Conservation (phyloP, 53 echinoderm and acorn worm genomes). For the Arbacia lixula region DNA sequence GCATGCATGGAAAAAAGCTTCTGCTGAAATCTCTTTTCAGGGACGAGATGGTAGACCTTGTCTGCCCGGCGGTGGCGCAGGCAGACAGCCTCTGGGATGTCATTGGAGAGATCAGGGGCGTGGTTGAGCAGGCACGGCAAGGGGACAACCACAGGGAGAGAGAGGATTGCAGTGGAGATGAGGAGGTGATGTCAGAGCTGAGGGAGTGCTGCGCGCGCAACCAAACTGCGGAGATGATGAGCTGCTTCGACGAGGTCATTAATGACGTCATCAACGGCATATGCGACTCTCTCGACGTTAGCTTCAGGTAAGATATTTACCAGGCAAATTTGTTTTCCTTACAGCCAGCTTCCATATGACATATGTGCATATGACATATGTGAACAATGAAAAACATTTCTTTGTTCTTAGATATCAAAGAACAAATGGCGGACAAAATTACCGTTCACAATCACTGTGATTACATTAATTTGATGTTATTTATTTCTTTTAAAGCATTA, state of each 20-base stretch:
- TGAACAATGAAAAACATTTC: too few relatives aligned
- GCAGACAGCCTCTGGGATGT: not conserved
- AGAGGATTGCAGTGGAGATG: not conserved
- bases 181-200: not conserved
- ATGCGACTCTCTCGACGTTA: not conserved
- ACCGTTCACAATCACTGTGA: too few relatives aligned
- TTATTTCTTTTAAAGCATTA: too few relatives aligned
- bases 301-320: not conserved
- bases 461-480: too few relatives aligned
- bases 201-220: slow-evolving; percentile 27
- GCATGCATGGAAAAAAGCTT: not conserved
- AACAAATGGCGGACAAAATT: too few relatives aligned
- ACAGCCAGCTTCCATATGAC: not conserved
- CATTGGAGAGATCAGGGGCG: not conserved
- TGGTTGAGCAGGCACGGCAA: not conserved
- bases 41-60: not conserved
- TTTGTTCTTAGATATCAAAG: too few relatives aligned
- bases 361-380: not conserved
- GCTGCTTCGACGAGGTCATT: not conserved
- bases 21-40: not conserved
- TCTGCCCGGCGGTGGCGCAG: not conserved
- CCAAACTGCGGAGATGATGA: not conserved
- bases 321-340: not conserved
- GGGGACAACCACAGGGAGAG: not conserved
- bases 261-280: slow-evolving; percentile 6